Evolutionary conservation across 1,140 invertebrate species (phyloP), one percentile per base, ranked within the genome.

Genomic region (Bombus picipes): DNA sequence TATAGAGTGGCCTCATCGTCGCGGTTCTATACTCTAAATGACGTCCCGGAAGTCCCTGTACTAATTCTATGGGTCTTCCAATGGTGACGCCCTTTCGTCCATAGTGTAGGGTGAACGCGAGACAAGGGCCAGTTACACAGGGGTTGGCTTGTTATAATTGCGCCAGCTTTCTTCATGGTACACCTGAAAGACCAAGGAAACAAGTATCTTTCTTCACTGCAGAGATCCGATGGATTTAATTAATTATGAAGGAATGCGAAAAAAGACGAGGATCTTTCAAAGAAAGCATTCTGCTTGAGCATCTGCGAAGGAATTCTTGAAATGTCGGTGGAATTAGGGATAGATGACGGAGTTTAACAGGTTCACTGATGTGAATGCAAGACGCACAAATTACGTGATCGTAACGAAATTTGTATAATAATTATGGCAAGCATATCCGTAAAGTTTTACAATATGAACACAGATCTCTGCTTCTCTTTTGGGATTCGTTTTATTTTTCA

Each of bases 1-100:
- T 92, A 92, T 92, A 92, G 90, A 92, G 91, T 91, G 91, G 90
- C 85, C 86, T 92, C 89, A 91, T 92, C 88, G 88, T 71, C 76
- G 47, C 80, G 79, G 87, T 75, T 85, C 85, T 86, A 76, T 81
- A 81, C 88, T 89, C 91, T 86, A 87, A 92, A 91, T 89, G 91
- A 92, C 91, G 88, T 87, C 89, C 91, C 91, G 90, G 83, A 91
- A 89, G 91, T 92, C 91, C 91, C 91, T 62, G 87, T 71, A 83
- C 89, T 92, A 92, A 92, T 92, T 91, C 90, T 90, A 92, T 88
- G 89, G 90, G 76, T 85, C 87, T 84, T 89, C 37, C 86, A 80
- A 82, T 82, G 70, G 74, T 28, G 39, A 53, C 28, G 68, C 81
- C 73, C 83, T 47, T 39, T 39, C 85, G 81, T 78, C 85, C 80